Evolutionary conservation across 2,888 invertebrate species (phyloP).

Genomic region (Trachelus stipa): DNA sequence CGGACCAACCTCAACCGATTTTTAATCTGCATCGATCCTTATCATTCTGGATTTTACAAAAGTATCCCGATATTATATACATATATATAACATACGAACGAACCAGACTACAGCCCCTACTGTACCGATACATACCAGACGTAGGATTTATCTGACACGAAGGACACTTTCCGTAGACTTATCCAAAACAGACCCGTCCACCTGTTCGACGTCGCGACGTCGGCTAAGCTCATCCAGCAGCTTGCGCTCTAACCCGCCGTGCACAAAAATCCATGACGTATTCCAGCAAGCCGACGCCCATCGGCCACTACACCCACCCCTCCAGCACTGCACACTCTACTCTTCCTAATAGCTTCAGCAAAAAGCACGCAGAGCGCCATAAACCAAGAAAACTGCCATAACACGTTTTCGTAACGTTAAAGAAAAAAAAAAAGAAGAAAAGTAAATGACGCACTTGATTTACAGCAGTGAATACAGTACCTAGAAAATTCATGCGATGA

Average conservation of each 20-base stretch:
- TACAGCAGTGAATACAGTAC: not conserved
- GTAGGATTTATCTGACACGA: not conserved
- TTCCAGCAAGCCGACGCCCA: slow-evolving; percentile 15
- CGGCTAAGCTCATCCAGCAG: not conserved
- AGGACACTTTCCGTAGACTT: not conserved
- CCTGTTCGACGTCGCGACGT: not conserved
- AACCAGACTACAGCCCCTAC: not conserved
- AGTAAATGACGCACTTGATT: not conserved
- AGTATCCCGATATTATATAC: not conserved
- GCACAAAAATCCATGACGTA: slow-evolving; percentile 34
- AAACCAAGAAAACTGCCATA: not conserved
- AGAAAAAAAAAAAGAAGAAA: not conserved
- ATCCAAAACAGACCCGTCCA: not conserved
- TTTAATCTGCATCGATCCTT: not conserved
- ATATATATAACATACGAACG: not conserved
- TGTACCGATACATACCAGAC: not conserved
- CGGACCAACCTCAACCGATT: not conserved
- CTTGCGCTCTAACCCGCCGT: not conserved
- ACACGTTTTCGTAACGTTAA: not conserved
- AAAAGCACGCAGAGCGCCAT: not conserved
- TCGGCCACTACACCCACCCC: not conserved
- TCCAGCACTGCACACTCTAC: not conserved
- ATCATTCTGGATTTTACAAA: not conserved
- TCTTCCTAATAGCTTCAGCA: not conserved
- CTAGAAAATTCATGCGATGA: not conserved